Conservation (phyloP, 1,140 invertebrate genomes). For the Ctenoplectra terminalis region DNA sequence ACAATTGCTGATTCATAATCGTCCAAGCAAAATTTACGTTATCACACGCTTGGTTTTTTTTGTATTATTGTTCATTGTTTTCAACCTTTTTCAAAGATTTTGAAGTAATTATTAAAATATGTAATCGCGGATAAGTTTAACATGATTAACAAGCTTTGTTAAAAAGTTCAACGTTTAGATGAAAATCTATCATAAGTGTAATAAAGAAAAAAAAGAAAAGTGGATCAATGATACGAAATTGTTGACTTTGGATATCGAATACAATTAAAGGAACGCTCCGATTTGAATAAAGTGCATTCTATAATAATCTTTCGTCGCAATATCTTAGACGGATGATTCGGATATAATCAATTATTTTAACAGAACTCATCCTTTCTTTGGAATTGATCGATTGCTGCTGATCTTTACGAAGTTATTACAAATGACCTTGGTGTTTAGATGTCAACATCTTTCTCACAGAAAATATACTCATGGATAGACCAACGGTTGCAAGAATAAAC, state of each 20-base stretch:
- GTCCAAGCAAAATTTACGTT: background rate
- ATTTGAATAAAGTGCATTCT: background rate
- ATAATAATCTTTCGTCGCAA: background rate
- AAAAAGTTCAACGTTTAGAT: background rate
- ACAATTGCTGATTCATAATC: background rate
- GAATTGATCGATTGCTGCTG: constrained; percentile 17
- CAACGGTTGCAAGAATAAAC: constrained; percentile 75
- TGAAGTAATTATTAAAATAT: background rate
- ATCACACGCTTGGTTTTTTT: background rate
- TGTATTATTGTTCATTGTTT: background rate
- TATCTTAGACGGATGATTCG: background rate
- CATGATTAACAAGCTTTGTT: background rate
- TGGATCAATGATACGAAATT: background rate
- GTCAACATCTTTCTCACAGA: constrained; percentile 78
- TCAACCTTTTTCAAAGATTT: background rate
- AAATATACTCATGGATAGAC: constrained; percentile 78
- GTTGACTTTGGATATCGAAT: background rate
- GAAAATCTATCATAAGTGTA: background rate
- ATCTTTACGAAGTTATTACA: constrained; percentile 46
- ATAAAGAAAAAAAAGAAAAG: too few relatives aligned
- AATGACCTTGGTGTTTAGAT: constrained; percentile 65
- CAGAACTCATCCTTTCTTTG: background rate
- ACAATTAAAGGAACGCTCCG: background rate
- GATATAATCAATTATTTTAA: constrained; percentile 5
- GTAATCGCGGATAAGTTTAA: background rate